Evolutionary conservation across 2,113 vertebrate genomes (phyloP).

Genomic region (Galbula dea): DNA sequence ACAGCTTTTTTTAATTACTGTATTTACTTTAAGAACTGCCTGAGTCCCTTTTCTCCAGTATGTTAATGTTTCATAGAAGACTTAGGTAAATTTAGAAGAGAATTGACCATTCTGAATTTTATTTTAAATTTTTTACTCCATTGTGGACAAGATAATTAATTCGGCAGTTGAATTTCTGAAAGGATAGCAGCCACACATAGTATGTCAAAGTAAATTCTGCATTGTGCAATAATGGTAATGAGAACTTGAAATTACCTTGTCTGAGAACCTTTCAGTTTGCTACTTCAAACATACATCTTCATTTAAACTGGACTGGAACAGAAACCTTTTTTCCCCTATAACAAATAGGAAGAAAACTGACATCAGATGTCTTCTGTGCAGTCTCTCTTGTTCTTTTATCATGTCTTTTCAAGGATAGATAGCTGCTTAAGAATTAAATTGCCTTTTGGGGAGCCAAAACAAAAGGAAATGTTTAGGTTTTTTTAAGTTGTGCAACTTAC

Average conservation of each 20-base stretch:
- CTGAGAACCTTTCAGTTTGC: background rate
- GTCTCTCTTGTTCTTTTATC: background rate
- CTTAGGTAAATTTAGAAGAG: background rate
- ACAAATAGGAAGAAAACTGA: slow-evolving; percentile 1
- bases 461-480: background rate
- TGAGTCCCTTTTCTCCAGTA: background rate
- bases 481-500: background rate
- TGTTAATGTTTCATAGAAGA: background rate
- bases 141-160: background rate
- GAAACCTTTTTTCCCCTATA: background rate
- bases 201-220: background rate
- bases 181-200: background rate
- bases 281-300: background rate
- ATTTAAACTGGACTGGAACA: slow-evolving; percentile 16
- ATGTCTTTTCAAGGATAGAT: background rate
- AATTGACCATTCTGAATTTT: background rate
- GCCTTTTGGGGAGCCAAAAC: background rate
- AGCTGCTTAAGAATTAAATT: background rate
- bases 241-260: background rate
- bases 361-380: background rate
- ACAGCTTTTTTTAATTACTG: background rate
- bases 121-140: background rate
- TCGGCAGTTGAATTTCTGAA: background rate
- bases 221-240: background rate
- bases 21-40: background rate